phyloP scores from a whole-genome alignment of 64 coral and sea anemone genomes.

The Dendronephthya gigantea region DNA sequence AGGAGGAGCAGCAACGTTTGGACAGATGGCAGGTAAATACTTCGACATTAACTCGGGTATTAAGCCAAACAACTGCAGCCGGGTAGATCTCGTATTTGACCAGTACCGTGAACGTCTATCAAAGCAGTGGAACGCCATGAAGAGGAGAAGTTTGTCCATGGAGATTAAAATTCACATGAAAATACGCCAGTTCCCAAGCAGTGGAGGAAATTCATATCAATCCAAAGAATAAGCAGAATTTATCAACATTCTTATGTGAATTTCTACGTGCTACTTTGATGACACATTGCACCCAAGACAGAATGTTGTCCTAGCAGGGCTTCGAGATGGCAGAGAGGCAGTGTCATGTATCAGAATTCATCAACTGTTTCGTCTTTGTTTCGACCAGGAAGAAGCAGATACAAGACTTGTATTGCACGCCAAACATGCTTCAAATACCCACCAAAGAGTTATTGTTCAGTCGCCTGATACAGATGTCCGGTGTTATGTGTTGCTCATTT shows the following conservation, averaged over 20 bases:
- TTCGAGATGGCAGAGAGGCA: slow-evolving; percentile 44
- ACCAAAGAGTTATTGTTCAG: slow-evolving; percentile 28
- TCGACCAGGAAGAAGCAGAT: too few relatives aligned
- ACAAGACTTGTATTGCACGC: too few relatives aligned
- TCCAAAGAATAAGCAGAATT: slow-evolving; percentile 53
- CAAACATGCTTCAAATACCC: slow-evolving; percentile 34
- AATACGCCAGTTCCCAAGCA: slow-evolving; percentile 58
- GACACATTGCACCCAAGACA: not conserved
- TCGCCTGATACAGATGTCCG: slow-evolving; percentile 28
- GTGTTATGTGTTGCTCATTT: slow-evolving; percentile 2
- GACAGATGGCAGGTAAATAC: slow-evolving; percentile 44
- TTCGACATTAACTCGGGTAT: slow-evolving; percentile 6
- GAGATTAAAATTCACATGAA: slow-evolving; percentile 49
- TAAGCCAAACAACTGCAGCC: not conserved
- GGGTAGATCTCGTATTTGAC: slow-evolving; percentile 48
- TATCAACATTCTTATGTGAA: slow-evolving; percentile 35
- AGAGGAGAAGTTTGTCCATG: slow-evolving; percentile 42
- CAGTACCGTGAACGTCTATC: slow-evolving; percentile 27
- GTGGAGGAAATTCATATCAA: slow-evolving; percentile 53
- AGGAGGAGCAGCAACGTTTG: slow-evolving; percentile 48
- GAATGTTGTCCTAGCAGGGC: slow-evolving; percentile 40
- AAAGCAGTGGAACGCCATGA: slow-evolving; percentile 46
- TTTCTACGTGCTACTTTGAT: not conserved
- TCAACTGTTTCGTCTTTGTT: not conserved
- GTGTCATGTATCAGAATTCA: slow-evolving; percentile 13